A percentile compares a stretch with the other conserved stretches of the same genome.
These are phyloP conservation scores for Saccopteryx bilineata DNA, from an alignment of 2,113 vertebrate species.

Conservation along the genomic window DNA sequence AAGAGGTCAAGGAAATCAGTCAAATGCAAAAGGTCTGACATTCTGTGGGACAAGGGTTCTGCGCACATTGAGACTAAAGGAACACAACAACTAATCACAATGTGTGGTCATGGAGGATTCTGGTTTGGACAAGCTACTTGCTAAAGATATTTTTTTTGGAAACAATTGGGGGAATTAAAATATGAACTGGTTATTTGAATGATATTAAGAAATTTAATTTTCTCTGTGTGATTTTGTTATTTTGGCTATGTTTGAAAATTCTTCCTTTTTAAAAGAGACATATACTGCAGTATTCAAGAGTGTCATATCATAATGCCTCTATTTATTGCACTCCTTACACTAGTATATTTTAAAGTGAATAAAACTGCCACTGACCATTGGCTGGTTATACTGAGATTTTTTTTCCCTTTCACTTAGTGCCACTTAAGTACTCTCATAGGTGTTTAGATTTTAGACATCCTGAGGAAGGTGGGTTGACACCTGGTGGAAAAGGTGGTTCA, in stretches of 20 bases:
- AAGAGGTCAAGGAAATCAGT: background rate
- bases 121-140: conserved; percentile 4
- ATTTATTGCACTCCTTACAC: conserved; percentile 26
- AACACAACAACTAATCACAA: background rate
- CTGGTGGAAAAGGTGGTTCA: background rate
- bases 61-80: background rate
- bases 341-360: conserved; percentile 35
- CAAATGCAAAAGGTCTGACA: background rate
- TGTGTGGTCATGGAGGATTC: background rate
- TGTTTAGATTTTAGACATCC: background rate
- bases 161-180: background rate
- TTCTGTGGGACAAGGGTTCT: background rate
- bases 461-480: background rate
- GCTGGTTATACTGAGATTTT: background rate
- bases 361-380: background rate
- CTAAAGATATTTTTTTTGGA: conserved; percentile 32
- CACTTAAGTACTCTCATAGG: background rate
- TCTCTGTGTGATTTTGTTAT: background rate
- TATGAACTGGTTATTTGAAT: background rate
- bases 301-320: background rate
- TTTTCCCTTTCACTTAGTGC: background rate
- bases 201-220: conserved; percentile 28
- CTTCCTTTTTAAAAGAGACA: background rate
- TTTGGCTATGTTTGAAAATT: conserved; percentile 47
- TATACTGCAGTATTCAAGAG: background rate